Percentiles rank a stretch among this genome's conserved stretches.
These are phyloP conservation scores for Brachypteracias leptosomus DNA, from an alignment of 2,113 vertebrate species.

Conservation along the genomic window DNA sequence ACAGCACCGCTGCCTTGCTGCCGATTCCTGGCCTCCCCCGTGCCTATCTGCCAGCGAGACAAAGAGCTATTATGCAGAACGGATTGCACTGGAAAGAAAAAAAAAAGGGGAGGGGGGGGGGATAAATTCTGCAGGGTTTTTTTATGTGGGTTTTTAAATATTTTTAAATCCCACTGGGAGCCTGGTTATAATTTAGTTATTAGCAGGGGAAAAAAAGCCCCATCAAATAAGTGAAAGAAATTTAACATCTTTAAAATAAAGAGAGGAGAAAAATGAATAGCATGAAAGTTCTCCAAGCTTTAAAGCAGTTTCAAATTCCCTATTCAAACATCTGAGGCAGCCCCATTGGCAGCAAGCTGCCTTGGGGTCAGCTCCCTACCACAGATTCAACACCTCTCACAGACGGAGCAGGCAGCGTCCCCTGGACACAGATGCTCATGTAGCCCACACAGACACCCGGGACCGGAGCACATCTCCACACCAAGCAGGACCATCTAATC, in stretches of 20 bases:
- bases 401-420: background rate
- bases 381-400: rapidly evolving
- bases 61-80: constrained; percentile 76
- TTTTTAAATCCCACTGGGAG: constrained; percentile 67
- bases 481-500: background rate
- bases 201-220: constrained; percentile 44
- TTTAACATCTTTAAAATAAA: constrained; percentile 17
- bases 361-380: background rate
- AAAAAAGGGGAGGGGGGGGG: background rate
- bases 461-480: rapidly evolving
- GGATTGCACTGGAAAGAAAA: constrained; percentile 56
- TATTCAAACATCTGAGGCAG: constrained; percentile 19
- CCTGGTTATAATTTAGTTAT: constrained; percentile 78
- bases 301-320: constrained; percentile 56
- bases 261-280: constrained; percentile 23
- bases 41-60: constrained; percentile 64
- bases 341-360: background rate
- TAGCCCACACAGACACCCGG: background rate
- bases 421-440: rapidly evolving
- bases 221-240: constrained; percentile 70
- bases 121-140: constrained; percentile 57
- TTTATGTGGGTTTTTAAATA: background rate
- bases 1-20: background rate
- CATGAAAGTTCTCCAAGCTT: constrained; percentile 58
- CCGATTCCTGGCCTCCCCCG: constrained; percentile 47